Base-by-base conservation (phyloP, 2,888 invertebrate genomes). In the Choreutis nemorana region DNA sequence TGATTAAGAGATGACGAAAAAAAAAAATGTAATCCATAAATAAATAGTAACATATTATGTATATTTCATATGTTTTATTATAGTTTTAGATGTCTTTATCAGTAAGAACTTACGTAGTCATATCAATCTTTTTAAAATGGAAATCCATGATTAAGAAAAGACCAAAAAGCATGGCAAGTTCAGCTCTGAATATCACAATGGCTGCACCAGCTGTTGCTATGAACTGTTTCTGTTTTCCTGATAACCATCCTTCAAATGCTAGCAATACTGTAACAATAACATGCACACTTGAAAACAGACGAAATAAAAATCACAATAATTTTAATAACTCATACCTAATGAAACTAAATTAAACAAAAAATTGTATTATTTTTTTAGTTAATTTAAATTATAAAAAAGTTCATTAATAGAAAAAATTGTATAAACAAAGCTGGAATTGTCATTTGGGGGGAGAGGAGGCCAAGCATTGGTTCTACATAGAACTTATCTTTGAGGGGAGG, bases 141-240 rank as follows among this genome's bases (percentile, higher is more conserved):
- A 98, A 64, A 61, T 94, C 93, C 48, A 90, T 83, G 4, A 95
- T 70, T 13, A 97, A 79, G 37, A 97, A 83, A 28, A 95, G 72
- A 11, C 96, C 97, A 53, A 94, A 84, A 40, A 96, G 84, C 55
- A 97, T 79, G 2, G 87, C 86, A 34, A 98, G 77, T 67, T 99
- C 99, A 14, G 89, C 84, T 54, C 99, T 84, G 64, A 97, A 97
- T 55, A 97, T 86, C 32, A 97, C 81, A 35, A 94, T 90, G 23
- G 93, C 87, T 41, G 90, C 87, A 21, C 91, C 97, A n/a, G 95
- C 90, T 40, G 86, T 83, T 59, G 88, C 83, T 26, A 97, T 84
- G 56, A 94, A 96, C 42, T 81, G 81, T 48, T 82, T 82, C 42
- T 86, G 86, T 49, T 87, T 84, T 38, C 89, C 87, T 40, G 84